phyloP scores from a whole-genome alignment of 2,797 vertebrate genomes.

The Hippoglossus hippoglossus region DNA sequence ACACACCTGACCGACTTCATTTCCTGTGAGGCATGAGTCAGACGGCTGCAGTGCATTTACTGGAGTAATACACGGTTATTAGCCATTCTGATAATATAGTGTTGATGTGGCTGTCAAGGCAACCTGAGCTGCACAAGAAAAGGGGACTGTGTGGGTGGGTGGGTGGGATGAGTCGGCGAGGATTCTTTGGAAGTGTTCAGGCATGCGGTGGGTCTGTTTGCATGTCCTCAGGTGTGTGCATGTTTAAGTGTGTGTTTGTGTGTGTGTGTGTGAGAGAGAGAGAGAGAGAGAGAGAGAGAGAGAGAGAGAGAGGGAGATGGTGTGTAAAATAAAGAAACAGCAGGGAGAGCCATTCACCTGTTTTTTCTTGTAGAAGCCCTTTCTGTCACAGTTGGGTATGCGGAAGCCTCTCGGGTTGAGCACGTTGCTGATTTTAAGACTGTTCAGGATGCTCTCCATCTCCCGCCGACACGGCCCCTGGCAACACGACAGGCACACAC shows the following conservation, averaged over 20 bases:
- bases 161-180: slow-evolving; percentile 68
- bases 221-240: slow-evolving; percentile 60
- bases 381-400: slow-evolving; percentile 98
- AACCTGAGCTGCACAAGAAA: slow-evolving; percentile 60
- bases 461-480: slow-evolving; percentile 96
- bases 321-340: slow-evolving; percentile 41
- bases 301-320: background rate
- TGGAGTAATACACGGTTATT: slow-evolving; percentile 78
- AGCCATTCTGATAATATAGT: slow-evolving; percentile 82
- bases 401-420: slow-evolving; percentile 91
- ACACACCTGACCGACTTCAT: slow-evolving; percentile 81
- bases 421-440: slow-evolving; percentile 91
- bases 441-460: slow-evolving; percentile 94
- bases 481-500: slow-evolving; percentile 46
- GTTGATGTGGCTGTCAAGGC: slow-evolving; percentile 79
- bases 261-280: background rate
- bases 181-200: slow-evolving; percentile 76
- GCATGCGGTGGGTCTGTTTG: slow-evolving; percentile 72
- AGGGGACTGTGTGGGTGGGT: slow-evolving; percentile 61
- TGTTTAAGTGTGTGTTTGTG: slow-evolving; percentile 22
- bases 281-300: background rate
- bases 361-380: slow-evolving; percentile 98
- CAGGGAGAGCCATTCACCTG: slow-evolving; percentile 86
- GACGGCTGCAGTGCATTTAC: slow-evolving; percentile 79
- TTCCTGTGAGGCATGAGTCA: slow-evolving; percentile 80